Evolutionary conservation across 2,113 vertebrate species (phyloP).

Genomic region (Thamnophis sirtalis): DNA sequence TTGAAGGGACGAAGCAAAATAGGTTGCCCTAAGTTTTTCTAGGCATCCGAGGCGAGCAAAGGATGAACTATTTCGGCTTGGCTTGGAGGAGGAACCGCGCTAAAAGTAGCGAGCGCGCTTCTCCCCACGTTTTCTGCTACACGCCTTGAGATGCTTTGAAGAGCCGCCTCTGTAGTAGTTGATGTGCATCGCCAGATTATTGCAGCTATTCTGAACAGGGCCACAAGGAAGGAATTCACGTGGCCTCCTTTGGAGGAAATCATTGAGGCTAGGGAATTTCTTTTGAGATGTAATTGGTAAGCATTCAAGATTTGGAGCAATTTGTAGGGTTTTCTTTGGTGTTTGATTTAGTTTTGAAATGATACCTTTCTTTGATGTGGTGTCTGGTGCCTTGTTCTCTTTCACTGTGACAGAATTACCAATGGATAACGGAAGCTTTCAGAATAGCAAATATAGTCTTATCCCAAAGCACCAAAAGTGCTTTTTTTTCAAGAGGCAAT

Average conservation of each 20-base stretch:
- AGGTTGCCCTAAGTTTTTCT: background rate
- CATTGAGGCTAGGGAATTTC: background rate
- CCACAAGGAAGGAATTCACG: background rate
- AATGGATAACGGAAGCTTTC: too few relatives aligned
- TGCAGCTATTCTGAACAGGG: background rate
- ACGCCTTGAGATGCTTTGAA: background rate
- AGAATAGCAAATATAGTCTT: background rate
- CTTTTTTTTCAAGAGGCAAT: too few relatives aligned
- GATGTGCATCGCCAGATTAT: background rate
- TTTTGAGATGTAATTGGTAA: background rate
- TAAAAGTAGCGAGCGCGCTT: background rate
- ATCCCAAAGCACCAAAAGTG: too few relatives aligned
- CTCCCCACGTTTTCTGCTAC: background rate
- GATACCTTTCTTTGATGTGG: background rate
- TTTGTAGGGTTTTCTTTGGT: background rate
- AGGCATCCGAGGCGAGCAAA: background rate
- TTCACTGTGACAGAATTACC: background rate
- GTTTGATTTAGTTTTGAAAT: background rate
- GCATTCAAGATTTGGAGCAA: background rate
- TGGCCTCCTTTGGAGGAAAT: background rate
- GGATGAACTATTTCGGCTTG: background rate
- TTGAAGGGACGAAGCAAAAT: too few relatives aligned
- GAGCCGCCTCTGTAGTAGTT: background rate
- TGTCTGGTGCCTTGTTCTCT: background rate
- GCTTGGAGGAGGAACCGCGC: background rate